These are phyloP conservation scores for Aphelocoma coerulescens DNA, from an alignment of 2,113 vertebrate genomes.

Conservation along the genomic window DNA sequence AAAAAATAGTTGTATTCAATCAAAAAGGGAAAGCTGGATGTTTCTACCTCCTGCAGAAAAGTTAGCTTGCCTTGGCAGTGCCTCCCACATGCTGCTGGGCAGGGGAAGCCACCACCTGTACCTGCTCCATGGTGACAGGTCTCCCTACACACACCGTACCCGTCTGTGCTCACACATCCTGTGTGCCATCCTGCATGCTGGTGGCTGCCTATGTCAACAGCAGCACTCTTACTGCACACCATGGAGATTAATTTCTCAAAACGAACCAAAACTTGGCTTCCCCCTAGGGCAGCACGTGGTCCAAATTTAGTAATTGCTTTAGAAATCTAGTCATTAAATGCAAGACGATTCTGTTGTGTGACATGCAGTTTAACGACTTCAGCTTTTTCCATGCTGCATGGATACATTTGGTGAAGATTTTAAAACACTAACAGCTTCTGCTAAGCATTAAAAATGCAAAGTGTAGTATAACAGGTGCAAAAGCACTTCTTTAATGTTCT, in stretches of 20 bases:
- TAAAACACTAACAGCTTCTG: neutral
- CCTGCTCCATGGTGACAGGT: neutral
- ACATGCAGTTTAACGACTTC: neutral
- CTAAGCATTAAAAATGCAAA: slow-evolving; percentile 45
- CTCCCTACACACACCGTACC: accelerated
- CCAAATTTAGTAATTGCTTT: slow-evolving; percentile 22
- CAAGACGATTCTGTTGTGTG: neutral
- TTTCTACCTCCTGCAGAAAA: neutral
- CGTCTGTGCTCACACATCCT: neutral
- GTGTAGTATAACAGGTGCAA: neutral
- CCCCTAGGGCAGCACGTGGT: neutral
- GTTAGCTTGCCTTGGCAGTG: neutral
- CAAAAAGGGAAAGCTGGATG: neutral
- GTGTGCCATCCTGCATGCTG: accelerated
- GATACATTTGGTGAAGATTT: slow-evolving; percentile 14
- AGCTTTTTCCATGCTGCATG: neutral
- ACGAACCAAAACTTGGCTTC: neutral
- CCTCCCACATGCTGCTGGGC: neutral
- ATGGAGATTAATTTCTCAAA: neutral
- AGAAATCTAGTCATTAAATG: slow-evolving; percentile 33
- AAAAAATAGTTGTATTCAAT: neutral
- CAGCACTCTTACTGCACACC: neutral
- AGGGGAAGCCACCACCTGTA: neutral
- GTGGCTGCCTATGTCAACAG: neutral
- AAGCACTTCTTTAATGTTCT: slow-evolving; percentile 21